Conservation (phyloP, 2,888 invertebrate species). For the Syritta pipiens region DNA sequence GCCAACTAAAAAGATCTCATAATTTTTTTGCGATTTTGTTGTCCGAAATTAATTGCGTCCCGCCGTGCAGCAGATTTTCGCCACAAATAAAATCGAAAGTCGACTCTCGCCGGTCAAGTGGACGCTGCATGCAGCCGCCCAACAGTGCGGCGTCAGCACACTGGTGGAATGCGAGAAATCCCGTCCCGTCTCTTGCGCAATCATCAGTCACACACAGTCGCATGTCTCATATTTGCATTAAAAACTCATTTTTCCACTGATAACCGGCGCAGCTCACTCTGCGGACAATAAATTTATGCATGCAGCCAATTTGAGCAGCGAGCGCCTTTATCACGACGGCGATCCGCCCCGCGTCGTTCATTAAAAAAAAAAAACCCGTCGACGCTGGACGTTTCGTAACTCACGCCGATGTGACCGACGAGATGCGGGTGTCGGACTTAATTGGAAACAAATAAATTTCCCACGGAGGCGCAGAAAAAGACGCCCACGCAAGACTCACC, state of each 20-base stretch:
- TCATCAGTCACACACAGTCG: slow-evolving; percentile 25
- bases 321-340: slow-evolving; percentile 38
- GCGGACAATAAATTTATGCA: slow-evolving; percentile 59
- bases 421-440: slow-evolving; percentile 61
- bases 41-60: too few relatives aligned
- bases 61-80: too few relatives aligned
- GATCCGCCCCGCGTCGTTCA: slow-evolving; percentile 48
- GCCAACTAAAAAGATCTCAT: too few relatives aligned
- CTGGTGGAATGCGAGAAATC: slow-evolving; percentile 30
- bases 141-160: too few relatives aligned
- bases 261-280: neutral
- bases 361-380: slow-evolving; percentile 58
- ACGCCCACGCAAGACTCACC: slow-evolving; percentile 72
- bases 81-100: too few relatives aligned
- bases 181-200: slow-evolving; percentile 50
- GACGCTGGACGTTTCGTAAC: slow-evolving; percentile 62
- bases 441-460: slow-evolving; percentile 64
- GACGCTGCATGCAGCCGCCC: too few relatives aligned
- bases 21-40: too few relatives aligned
- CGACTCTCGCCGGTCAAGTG: too few relatives aligned
- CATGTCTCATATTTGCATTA: slow-evolving; percentile 53
- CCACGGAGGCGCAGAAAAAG: slow-evolving; percentile 29
- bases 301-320: slow-evolving; percentile 53
- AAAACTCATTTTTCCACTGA: slow-evolving; percentile 19
- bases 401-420: slow-evolving; percentile 8